Evolutionary conservation across 2,113 vertebrate genomes (phyloP).

Genomic region (Leptodactylus fuscus): DNA sequence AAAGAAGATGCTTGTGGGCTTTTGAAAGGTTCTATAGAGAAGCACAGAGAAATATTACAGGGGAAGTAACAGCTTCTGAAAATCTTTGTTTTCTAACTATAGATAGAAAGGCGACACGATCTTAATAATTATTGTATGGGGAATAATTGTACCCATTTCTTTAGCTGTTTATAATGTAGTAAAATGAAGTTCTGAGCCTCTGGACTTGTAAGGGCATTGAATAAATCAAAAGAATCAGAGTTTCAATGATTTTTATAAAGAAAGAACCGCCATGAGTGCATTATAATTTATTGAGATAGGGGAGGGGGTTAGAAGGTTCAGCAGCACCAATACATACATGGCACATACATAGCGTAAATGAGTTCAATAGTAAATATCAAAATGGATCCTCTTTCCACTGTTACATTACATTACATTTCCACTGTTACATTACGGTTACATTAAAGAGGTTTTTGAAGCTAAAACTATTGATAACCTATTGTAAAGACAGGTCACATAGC

Average conservation of each 20-base stretch:
- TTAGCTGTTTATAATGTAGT: not conserved
- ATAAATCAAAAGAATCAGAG: not conserved
- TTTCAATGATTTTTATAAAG: not conserved
- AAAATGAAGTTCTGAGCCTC: not conserved
- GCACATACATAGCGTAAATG: not conserved
- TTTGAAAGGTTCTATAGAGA: slow-evolving; percentile 1
- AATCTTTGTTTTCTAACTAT: slow-evolving; percentile 9
- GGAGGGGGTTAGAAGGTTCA: not conserved
- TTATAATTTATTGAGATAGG: not conserved
- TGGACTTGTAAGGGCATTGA: not conserved
- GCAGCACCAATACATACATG: not conserved
- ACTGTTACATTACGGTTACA: too few species aligned
- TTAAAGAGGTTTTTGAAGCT: too few species aligned
- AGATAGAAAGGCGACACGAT: not conserved
- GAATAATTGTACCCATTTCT: not conserved
- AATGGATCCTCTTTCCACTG: not conserved
- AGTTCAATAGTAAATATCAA: not conserved
- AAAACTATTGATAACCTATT: too few species aligned
- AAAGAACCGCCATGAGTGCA: not conserved
- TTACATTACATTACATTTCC: too few species aligned
- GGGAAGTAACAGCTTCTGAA: slow-evolving; percentile 32
- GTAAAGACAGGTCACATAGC: too few species aligned
- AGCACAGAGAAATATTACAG: slow-evolving; percentile 20
- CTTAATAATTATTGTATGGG: not conserved
- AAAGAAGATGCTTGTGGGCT: slow-evolving; percentile 15